phyloP scores from a whole-genome alignment of 2,797 vertebrate species.

The Eulemur rubriventer region DNA sequence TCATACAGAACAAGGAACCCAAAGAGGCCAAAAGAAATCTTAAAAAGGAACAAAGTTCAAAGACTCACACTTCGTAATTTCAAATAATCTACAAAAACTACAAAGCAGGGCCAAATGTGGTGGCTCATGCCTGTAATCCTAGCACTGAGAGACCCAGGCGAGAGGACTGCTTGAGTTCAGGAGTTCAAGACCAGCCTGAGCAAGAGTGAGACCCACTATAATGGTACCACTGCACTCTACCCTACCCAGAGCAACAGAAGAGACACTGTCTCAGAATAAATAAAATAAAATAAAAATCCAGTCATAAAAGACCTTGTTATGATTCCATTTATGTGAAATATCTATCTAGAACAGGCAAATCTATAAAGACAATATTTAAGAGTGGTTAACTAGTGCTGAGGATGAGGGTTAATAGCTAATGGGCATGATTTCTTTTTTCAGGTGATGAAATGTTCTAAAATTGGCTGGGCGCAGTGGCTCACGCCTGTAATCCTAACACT shows the following conservation, averaged over 20 bases:
- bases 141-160: background rate
- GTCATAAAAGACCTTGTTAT: background rate
- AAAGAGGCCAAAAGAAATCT: background rate
- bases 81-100: background rate
- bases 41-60: background rate
- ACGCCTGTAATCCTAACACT: no score
- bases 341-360: background rate
- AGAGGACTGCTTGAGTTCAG: background rate
- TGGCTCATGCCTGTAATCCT: background rate
- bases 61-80: background rate
- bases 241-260: background rate
- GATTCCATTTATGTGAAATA: background rate
- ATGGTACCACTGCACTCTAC: background rate
- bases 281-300: background rate
- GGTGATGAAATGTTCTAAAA: background rate
- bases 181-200: background rate
- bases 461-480: background rate
- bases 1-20: background rate
- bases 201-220: background rate
- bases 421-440: background rate
- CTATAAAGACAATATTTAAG: background rate
- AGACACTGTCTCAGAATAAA: background rate
- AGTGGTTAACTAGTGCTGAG: background rate
- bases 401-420: background rate
- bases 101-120: background rate